phyloP scores from a whole-genome alignment of 2,888 invertebrate species.

The Lumbricus terrestris region DNA sequence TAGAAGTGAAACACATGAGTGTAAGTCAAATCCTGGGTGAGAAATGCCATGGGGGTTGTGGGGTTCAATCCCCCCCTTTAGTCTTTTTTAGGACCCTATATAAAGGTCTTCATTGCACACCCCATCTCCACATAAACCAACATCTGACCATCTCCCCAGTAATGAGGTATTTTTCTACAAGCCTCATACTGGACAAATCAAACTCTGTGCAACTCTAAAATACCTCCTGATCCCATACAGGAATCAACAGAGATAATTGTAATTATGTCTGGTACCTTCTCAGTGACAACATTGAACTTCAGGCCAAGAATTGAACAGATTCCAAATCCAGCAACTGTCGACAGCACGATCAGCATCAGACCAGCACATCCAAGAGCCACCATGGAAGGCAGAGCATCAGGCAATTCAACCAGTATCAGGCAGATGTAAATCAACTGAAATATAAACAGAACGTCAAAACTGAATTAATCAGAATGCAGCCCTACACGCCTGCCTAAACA shows the following conservation, averaged over 20 bases:
- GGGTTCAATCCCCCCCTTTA: too few relatives aligned
- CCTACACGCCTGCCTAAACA: not conserved
- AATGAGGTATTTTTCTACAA: too few relatives aligned
- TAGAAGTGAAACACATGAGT: constrained; percentile 57
- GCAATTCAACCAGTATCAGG: constrained; percentile 74
- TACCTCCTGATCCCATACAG: not conserved
- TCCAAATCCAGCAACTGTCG: constrained; percentile 85
- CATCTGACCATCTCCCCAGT: too few relatives aligned
- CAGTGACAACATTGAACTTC: constrained; percentile 78
- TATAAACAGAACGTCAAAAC: constrained; percentile 27
- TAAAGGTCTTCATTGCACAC: too few relatives aligned
- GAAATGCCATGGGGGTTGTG: too few relatives aligned
- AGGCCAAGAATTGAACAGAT: constrained; percentile 63
- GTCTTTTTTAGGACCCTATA: too few relatives aligned
- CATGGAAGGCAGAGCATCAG: constrained; percentile 77
- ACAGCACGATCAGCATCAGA: constrained; percentile 82
- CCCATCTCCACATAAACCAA: too few relatives aligned
- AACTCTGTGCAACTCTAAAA: not conserved
- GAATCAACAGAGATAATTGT: not conserved
- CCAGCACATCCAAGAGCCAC: constrained; percentile 81
- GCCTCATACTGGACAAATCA: too few relatives aligned
- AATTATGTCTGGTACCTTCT: constrained; percentile 67
- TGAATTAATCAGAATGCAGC: not conserved
- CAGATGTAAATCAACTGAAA: constrained; percentile 79
- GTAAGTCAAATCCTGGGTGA: too few relatives aligned